Conservation (phyloP, 2,113 vertebrate genomes). For the Cyprinodon brontotheroides region DNA sequence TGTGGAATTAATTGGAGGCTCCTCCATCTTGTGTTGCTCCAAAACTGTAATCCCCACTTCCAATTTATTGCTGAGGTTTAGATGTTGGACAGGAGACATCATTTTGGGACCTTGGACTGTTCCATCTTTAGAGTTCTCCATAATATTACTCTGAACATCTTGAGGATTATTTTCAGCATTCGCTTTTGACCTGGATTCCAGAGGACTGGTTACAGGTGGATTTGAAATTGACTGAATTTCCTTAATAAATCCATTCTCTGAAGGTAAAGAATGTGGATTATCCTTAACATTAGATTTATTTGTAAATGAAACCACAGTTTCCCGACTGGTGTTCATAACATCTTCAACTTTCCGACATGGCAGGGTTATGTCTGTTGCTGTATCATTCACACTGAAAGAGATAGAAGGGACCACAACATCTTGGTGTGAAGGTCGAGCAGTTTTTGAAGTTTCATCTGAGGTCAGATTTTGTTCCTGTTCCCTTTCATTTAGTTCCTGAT, state of each 20-base stretch:
- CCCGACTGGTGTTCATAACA: conserved; percentile 25
- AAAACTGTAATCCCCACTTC: background rate
- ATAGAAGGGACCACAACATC: conserved; percentile 13
- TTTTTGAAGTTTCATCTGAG: background rate
- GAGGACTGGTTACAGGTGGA: background rate
- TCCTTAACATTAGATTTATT: conserved; percentile 4
- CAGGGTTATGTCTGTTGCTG: background rate
- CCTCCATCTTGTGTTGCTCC: conserved; percentile 21
- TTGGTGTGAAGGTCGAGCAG: conserved; percentile 15
- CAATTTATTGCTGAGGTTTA: conserved; percentile 25
- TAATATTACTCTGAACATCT: background rate
- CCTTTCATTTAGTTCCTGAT: conserved; percentile 35
- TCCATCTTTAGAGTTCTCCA: conserved; percentile 17
- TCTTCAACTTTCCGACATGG: background rate
- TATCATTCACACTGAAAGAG: conserved; percentile 12
- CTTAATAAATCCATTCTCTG: conserved; percentile 2
- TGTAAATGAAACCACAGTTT: conserved; percentile 17
- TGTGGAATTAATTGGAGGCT: conserved; percentile 7
- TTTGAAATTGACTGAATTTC: conserved; percentile 14
- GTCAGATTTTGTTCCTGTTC: conserved; percentile 19
- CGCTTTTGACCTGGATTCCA: conserved; percentile 17
- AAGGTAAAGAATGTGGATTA: background rate
- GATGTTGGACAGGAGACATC: conserved; percentile 17
- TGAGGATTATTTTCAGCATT: conserved; percentile 1
- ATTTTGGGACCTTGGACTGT: conserved; percentile 7